A percentile compares a stretch with the other conserved stretches of the same genome.
phyloP scores from a whole-genome alignment of 2,888 invertebrate species.

The Spodoptera exigua region DNA sequence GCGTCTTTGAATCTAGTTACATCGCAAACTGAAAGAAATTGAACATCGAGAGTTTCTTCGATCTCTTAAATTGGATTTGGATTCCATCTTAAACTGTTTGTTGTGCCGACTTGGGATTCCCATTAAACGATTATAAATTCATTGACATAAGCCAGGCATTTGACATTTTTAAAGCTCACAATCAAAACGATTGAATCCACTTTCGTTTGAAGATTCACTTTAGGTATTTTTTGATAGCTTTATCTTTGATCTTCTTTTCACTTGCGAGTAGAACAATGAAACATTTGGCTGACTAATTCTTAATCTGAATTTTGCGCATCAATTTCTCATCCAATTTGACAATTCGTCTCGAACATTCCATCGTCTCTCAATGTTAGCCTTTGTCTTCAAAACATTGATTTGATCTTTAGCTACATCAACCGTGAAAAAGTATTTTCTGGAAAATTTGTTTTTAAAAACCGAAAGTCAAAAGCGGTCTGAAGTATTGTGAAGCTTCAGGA shows the following conservation, averaged over 20 bases:
- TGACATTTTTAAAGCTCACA: constrained; percentile 35
- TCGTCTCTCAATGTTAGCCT: constrained; percentile 40
- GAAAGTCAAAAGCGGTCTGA: constrained; percentile 31
- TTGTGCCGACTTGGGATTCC: constrained; percentile 34
- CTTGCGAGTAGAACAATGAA: constrained; percentile 44
- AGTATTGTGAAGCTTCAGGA: constrained; percentile 20
- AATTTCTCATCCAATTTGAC: constrained; percentile 48
- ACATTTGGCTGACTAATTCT: constrained; percentile 44
- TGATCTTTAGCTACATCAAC: constrained; percentile 37
- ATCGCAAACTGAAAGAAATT: constrained; percentile 38
- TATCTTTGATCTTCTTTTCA: constrained; percentile 49
- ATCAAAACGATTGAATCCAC: constrained; percentile 41
- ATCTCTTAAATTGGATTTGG: constrained; percentile 43
- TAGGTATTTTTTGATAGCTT: constrained; percentile 36
- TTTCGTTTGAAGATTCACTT: constrained; percentile 30
- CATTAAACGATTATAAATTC: constrained; percentile 52
- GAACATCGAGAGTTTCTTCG: constrained; percentile 39
- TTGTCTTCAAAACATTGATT: constrained; percentile 48
- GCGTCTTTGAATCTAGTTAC: constrained; percentile 27
- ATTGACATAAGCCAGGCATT: constrained; percentile 39
- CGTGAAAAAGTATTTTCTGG: constrained; percentile 41
- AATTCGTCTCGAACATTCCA: constrained; percentile 42
- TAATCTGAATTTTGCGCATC: constrained; percentile 34
- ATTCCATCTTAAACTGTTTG: constrained; percentile 41
- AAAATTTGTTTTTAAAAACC: constrained; percentile 46